These are phyloP conservation scores for Plecotus auritus DNA, from an alignment of 2,113 vertebrate species.

Conservation along the genomic window DNA sequence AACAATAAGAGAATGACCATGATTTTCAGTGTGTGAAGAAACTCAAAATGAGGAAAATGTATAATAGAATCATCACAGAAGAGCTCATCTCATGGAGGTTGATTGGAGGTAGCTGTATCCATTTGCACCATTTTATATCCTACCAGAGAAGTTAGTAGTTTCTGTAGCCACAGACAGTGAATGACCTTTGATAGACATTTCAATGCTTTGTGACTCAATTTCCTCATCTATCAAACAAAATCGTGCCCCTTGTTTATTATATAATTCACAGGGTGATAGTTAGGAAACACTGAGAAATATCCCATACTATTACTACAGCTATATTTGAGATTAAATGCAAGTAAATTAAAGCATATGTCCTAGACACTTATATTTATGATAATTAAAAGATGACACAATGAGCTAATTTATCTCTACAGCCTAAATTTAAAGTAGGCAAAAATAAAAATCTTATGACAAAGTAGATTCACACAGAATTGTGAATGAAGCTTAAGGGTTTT, in stretches of 20 bases:
- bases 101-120: neutral
- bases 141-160: neutral
- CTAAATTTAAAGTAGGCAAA: slow-evolving; percentile 38
- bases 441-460: slow-evolving; percentile 53
- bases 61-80: neutral
- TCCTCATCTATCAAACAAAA: neutral
- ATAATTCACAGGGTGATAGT: neutral
- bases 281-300: neutral
- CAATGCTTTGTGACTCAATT: neutral
- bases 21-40: neutral
- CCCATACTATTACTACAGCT: neutral
- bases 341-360: neutral
- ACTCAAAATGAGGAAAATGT: neutral
- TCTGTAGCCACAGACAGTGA: neutral
- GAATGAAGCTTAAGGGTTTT: slow-evolving; percentile 42
- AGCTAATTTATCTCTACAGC: neutral
- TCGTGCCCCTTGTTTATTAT: neutral
- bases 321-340: neutral
- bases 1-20: neutral
- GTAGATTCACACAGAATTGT: slow-evolving; percentile 51
- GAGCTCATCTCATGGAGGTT: neutral
- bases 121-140: neutral
- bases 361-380: neutral
- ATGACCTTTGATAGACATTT: neutral
- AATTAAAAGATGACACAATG: neutral